Evolutionary conservation across 2,113 vertebrate species (phyloP).

Genomic region (Pseudois nayaur): DNA sequence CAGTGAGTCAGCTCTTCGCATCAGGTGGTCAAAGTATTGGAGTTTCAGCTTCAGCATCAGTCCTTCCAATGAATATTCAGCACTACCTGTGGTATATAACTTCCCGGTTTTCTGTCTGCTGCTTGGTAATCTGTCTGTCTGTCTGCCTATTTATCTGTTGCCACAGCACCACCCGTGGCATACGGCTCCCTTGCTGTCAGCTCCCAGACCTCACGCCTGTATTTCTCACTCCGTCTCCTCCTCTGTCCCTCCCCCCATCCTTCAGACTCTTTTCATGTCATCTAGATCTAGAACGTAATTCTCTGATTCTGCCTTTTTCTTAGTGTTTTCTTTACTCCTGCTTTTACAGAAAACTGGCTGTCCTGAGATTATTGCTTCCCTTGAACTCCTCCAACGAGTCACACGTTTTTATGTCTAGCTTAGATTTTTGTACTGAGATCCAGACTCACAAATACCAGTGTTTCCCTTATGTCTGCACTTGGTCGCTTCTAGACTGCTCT

Average conservation of each 20-base stretch:
- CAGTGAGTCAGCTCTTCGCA: background rate
- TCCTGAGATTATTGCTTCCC: background rate
- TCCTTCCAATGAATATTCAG: background rate
- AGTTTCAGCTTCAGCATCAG: background rate
- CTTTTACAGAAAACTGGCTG: background rate
- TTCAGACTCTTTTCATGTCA: background rate
- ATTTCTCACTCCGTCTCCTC: fast-evolving
- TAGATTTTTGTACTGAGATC: background rate
- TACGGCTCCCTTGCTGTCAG: background rate
- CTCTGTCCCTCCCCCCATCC: fast-evolving
- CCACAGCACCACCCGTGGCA: background rate
- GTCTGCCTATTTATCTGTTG: background rate
- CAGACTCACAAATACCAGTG: background rate
- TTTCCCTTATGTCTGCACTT: background rate
- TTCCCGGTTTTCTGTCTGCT: background rate
- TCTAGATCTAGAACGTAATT: background rate
- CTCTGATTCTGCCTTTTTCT: background rate
- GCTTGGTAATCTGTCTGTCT: background rate
- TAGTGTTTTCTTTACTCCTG: background rate
- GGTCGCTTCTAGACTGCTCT: background rate
- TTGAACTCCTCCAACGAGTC: background rate
- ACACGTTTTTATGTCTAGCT: background rate
- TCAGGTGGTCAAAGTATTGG: background rate
- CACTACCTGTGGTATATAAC: background rate
- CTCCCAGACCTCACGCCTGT: fast-evolving